Percentiles rank a stretch among this genome's conserved stretches.
Conservation (phyloP, 2,113 vertebrate genomes). For the Lagopus leucura region DNA sequence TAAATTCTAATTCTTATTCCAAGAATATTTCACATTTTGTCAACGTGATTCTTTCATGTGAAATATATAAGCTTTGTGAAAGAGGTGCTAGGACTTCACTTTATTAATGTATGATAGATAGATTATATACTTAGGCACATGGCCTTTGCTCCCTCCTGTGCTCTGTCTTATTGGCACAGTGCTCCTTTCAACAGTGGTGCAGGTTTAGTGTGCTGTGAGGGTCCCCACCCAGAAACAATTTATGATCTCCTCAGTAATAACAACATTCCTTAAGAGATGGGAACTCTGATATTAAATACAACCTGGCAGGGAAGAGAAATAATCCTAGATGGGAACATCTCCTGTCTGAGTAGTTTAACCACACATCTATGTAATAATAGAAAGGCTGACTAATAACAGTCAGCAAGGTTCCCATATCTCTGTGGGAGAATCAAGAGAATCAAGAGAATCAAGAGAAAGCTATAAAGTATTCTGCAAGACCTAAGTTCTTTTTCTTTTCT, state of each 20-base stretch:
- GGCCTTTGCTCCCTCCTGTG: background rate
- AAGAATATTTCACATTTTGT: background rate
- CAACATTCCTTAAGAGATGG: background rate
- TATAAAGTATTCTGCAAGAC: background rate
- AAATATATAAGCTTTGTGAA: background rate
- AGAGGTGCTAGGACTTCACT: background rate
- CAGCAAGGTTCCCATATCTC: background rate
- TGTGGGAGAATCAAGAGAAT: background rate
- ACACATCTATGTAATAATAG: background rate
- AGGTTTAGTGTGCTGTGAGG: background rate
- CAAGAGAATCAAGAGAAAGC: background rate
- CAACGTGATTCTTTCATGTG: background rate
- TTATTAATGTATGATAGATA: background rate
- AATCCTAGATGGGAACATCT: background rate
- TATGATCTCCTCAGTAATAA: background rate
- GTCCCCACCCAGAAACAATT: background rate
- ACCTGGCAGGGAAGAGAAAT: background rate
- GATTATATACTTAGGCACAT: background rate
- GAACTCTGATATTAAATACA: slow-evolving; percentile 3
- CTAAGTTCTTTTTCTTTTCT: background rate
- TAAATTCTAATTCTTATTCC: background rate
- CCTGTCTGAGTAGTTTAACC: background rate
- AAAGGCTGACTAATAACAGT: background rate
- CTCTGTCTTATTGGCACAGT: background rate
- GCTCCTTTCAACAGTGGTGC: background rate